Evolutionary conservation across 2,113 vertebrate species (phyloP), one percentile per base, ranked within the genome.

Genomic region (Ictalurus furcatus): DNA sequence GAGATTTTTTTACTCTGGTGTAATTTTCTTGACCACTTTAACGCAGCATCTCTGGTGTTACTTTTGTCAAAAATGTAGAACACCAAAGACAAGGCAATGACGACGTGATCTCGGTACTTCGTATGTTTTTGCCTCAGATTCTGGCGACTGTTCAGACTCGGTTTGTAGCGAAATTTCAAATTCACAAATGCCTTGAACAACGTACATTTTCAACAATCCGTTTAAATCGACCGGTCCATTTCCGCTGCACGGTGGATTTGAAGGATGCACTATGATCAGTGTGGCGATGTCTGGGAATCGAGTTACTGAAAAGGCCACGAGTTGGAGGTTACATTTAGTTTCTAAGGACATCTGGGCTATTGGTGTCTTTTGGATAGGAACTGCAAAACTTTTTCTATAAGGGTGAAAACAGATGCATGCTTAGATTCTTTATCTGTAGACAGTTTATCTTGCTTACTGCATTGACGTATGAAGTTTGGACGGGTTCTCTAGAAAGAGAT

Each of bases 341-440:
- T 88, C 79, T 54, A 44, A 85, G 86, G 87, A 88, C 89, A 59
- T 89, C 87, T 86, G 90, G 85, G 88, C 79, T 90, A 84, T 88
- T 86, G 86, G 88, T 87, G 79, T 74, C 58, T 82, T 89, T 84
- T 88, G 78, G 71, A 89, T 82, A 87, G 80, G 76, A 80, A 85
- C 84, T n/a, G 84, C 90, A 90, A 92, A 79, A 74, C 87, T 54
- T 88, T 86, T 84, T 84, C 74, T 84, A 84, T 85, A 88, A 85
- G 87, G 87, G 85, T 92, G 80, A 87, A 88, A 83, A 84, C 76
- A 86, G 78, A 87, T 88, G 92, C 90, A 91, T 91, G 91, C 87
- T 92, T 91, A 74, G 88, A 58, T 86, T 86, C 30, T 78, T 40
- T 91, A 89, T 88, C 86, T 89, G 89, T 92, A 92, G 90, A 86